Base-by-base conservation (phyloP, 2,888 invertebrate species). In the Sisyra nigra region DNA sequence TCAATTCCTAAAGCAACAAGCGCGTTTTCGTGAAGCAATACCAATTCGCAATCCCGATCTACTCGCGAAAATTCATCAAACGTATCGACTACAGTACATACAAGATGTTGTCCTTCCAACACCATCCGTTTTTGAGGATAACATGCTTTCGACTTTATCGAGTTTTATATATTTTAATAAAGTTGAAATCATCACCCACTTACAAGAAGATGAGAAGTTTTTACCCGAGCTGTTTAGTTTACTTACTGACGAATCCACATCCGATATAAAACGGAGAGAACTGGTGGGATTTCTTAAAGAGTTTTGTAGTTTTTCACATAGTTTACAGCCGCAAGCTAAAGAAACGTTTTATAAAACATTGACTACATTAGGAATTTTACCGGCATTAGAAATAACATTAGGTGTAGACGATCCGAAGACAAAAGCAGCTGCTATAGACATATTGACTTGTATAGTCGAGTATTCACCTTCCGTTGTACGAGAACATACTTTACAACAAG, bases 131-230 rank as follows among this genome's bases (percentile, higher is more conserved):
- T 98, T 97, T 66, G 99, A 99, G 62, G 99, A 99, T 65, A 98
- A 97, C 63, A 82, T 97, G 78, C 74, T 98, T 50, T 94, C 93
- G 56, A 92, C 94, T 47, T 71, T 99, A 57, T 91, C 88, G 61
- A 96, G 94, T 72, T 97, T 97, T 72, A 91, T 99, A 67, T 98
- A 94, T 74, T 98, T 98, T 69, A 97, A 96, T 69, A 97, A 99
- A 71, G 91, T 96, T 60, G 97, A 98, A 72, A 99, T 98, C 67
- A 96, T 98, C 53, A 92, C 88, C 53, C 75, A 93, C 58, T 87
- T 98, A 62, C 82, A 97, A 72, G 96, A 97, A 58, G 98, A 99
- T 68, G 94, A 96, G 55, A 86, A 87, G 60, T 93, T 97, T 68
- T 73, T 99, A 59, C 80, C 84, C 44, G 93, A 94, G 65, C 71